Evolutionary conservation across 2,113 vertebrate genomes (phyloP).

Genomic region (Mirza zaza): DNA sequence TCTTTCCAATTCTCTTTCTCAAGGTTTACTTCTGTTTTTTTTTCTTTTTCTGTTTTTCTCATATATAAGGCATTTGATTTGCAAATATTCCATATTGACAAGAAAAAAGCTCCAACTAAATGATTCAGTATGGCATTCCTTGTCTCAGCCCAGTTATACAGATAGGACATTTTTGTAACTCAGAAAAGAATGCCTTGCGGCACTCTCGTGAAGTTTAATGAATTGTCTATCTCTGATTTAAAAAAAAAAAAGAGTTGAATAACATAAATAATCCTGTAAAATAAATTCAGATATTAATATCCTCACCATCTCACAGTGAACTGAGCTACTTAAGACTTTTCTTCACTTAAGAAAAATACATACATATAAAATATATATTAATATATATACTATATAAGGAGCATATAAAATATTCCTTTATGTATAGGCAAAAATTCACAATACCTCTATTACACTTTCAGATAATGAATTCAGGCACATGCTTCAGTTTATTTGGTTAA

Average conservation of each 20-base stretch:
- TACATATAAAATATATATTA: not conserved
- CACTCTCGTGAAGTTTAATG: constrained; percentile 82
- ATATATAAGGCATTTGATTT: constrained; percentile 63
- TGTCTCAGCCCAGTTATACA: constrained; percentile 67
- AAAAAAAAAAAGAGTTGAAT: constrained; percentile 81
- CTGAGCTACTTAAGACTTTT: not conserved
- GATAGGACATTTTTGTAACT: constrained; percentile 71
- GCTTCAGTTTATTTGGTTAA: not conserved
- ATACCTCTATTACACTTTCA: not conserved
- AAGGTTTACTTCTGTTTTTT: not conserved
- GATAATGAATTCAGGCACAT: not conserved
- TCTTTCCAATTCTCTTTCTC: constrained; percentile 52
- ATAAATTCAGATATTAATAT: constrained; percentile 68
- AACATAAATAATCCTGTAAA: constrained; percentile 82
- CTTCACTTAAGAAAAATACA: not conserved
- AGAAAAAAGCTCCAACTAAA: constrained; percentile 36
- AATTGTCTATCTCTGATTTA: constrained; percentile 83
- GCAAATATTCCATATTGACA: constrained; percentile 72
- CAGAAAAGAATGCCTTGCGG: constrained; percentile 76
- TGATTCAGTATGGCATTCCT: constrained; percentile 59
- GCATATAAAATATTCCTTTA: not conserved
- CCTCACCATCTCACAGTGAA: not conserved
- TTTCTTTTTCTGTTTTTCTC: not conserved
- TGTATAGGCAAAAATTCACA: not conserved
- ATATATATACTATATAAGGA: not conserved